Conservation (phyloP, 1,140 invertebrate genomes). For the Scylla paramamosain region DNA sequence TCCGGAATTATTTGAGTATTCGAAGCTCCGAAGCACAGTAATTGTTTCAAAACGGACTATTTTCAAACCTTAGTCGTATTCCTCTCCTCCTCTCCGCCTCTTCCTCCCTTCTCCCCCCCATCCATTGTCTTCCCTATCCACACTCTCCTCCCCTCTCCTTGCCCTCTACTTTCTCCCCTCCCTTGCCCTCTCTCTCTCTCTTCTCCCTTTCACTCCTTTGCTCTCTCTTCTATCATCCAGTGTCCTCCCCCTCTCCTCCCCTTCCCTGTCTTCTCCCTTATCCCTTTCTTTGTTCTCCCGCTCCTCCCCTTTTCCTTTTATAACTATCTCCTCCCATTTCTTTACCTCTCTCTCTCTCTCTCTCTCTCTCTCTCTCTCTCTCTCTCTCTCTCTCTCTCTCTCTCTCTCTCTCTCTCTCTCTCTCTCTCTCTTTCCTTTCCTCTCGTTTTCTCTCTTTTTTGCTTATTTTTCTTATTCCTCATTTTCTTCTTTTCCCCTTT, state of each 20-base stretch:
- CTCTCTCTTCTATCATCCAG: too few species aligned
- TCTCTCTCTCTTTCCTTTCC: too few species aligned
- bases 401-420: too few species aligned
- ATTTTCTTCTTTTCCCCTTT: too few species aligned
- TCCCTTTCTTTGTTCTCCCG: neutral
- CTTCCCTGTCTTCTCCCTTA: too few species aligned
- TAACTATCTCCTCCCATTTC: neutral
- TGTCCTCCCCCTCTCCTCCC: neutral
- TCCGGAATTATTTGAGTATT: neutral
- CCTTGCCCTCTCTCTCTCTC: too few species aligned
- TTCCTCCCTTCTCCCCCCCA: too few species aligned
- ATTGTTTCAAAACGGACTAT: too few species aligned
- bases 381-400: too few species aligned
- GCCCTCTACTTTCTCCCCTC: neutral
- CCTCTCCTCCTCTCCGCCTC: neutral
- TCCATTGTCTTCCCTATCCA: neutral
- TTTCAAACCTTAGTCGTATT: neutral
- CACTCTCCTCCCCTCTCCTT: neutral
- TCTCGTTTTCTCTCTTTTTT: neutral
- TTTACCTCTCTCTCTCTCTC: neutral
- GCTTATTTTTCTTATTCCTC: neutral
- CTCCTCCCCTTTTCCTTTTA: neutral
- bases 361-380: too few species aligned
- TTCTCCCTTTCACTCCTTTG: too few species aligned
- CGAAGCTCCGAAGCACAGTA: too few species aligned